Conservation (phyloP, 2,113 vertebrate species). For the Podiceps cristatus region DNA sequence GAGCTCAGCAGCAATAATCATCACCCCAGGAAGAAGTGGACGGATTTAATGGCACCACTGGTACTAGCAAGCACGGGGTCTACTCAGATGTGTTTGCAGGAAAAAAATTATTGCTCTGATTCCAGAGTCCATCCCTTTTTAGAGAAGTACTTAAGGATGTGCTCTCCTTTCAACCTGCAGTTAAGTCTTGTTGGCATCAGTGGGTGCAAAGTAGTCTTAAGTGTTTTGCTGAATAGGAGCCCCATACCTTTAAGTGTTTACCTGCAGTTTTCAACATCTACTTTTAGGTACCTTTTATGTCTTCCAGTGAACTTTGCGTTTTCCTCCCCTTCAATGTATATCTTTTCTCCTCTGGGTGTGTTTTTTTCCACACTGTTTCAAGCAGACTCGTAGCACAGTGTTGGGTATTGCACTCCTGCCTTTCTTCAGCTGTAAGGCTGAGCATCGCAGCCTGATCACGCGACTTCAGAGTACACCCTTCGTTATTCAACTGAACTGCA, state of each 20-base stretch:
- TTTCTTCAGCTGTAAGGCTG: neutral
- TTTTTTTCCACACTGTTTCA: neutral
- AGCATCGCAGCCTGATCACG: accelerated
- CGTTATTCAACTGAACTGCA: neutral
- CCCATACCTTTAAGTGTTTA: accelerated
- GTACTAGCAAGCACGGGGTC: neutral
- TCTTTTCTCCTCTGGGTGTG: neutral
- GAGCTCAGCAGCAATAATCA: neutral
- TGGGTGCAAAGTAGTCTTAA: neutral
- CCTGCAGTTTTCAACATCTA: neutral
- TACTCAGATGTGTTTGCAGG: neutral
- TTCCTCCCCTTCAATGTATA: neutral
- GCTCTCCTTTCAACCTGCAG: neutral
- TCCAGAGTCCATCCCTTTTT: neutral
- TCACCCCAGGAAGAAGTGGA: neutral
- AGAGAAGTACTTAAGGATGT: neutral
- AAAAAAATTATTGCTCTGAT: neutral
- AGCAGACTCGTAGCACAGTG: accelerated
- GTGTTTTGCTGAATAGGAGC: neutral
- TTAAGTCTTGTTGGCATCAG: neutral
- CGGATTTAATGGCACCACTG: neutral
- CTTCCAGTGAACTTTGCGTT: neutral
- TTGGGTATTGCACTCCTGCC: accelerated
- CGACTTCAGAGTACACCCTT: neutral
- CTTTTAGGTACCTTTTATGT: neutral